phyloP scores from a whole-genome alignment of 2,888 invertebrate species.

The Orthosia gothica region DNA sequence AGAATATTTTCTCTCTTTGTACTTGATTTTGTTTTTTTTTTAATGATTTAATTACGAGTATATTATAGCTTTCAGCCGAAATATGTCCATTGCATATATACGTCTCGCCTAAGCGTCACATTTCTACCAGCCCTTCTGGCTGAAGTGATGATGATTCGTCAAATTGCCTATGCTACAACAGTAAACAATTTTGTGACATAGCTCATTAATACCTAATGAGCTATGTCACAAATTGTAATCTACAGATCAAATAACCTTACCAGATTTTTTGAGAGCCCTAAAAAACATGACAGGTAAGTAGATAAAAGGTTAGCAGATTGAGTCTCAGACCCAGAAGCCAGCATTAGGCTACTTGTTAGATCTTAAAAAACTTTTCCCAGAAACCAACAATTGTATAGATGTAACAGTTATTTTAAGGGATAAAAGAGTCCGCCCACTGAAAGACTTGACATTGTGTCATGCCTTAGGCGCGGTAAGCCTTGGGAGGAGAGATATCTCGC shows the following conservation, averaged over 20 bases:
- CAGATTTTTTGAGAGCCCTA: not conserved
- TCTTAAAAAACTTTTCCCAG: slow-evolving; percentile 3
- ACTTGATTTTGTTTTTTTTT: not conserved
- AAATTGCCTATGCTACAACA: too few species aligned
- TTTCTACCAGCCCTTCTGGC: too few species aligned
- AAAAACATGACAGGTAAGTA: not conserved
- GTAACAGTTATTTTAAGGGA: slow-evolving; percentile 30
- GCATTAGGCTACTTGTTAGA: not conserved
- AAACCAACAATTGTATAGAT: not conserved
- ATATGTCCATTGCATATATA: too few species aligned
- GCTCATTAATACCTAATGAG: too few species aligned
- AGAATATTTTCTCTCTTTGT: not conserved
- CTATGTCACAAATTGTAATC: too few species aligned
- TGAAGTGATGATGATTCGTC: too few species aligned
- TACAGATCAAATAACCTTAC: not conserved
- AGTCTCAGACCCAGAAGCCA: not conserved
- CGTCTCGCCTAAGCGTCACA: too few species aligned
- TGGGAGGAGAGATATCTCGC: slow-evolving; percentile 24
- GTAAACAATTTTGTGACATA: too few species aligned
- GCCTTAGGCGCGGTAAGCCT: slow-evolving; percentile 20
- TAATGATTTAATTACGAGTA: not conserved
- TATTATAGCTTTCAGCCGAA: too few species aligned
- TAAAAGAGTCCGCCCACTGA: slow-evolving; percentile 27
- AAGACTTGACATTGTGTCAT: slow-evolving; percentile 40
- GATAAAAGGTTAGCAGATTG: not conserved